Conservation (phyloP, 2,113 vertebrate species). For the Cacatua alba region DNA sequence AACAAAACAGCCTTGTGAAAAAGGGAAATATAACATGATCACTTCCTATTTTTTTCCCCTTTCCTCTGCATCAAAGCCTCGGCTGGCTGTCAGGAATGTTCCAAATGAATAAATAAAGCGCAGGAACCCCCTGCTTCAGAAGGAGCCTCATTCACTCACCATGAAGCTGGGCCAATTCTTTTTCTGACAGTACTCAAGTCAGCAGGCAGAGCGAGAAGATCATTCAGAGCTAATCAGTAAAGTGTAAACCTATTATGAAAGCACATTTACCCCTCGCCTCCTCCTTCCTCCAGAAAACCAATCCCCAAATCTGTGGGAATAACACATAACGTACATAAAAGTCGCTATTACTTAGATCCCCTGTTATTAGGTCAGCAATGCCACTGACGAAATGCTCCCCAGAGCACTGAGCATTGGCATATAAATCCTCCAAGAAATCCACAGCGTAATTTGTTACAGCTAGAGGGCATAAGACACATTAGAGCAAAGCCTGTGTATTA, state of each 20-base stretch:
- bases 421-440: slow-evolving; percentile 54
- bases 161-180: slow-evolving; percentile 25
- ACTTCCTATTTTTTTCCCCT: slow-evolving; percentile 37
- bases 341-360: slow-evolving; percentile 42
- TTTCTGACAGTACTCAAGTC: slow-evolving; percentile 23
- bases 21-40: slow-evolving; percentile 8
- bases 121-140: neutral
- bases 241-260: slow-evolving; percentile 64
- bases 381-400: slow-evolving; percentile 17
- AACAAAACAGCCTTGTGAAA: slow-evolving; percentile 27
- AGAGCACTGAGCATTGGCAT: neutral
- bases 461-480: slow-evolving; percentile 9
- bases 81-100: slow-evolving; percentile 43
- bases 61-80: slow-evolving; percentile 14
- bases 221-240: slow-evolving; percentile 63
- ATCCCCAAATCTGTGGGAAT: slow-evolving; percentile 35
- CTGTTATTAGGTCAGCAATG: slow-evolving; percentile 27
- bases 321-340: neutral
- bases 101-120: slow-evolving; percentile 4
- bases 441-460: neutral
- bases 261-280: slow-evolving; percentile 34
- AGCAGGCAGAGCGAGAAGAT: slow-evolving; percentile 59
- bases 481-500: neutral
- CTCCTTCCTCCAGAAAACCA: slow-evolving; percentile 17
- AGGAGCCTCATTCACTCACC: slow-evolving; percentile 43